Conservation (phyloP, 2,797 vertebrate species). For the Hozukius guyotensis region DNA sequence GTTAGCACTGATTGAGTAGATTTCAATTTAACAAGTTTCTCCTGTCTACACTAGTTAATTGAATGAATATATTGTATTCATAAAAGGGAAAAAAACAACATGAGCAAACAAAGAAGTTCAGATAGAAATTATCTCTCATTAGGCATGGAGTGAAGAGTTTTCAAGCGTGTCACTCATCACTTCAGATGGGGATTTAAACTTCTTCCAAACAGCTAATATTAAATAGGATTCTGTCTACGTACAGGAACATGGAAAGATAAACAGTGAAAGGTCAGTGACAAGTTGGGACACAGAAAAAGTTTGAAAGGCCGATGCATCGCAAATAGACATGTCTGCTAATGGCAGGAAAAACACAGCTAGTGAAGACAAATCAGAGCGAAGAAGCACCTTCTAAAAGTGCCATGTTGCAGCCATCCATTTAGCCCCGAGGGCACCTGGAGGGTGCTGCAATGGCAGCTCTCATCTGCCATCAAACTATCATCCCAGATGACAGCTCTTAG, state of each 20-base stretch:
- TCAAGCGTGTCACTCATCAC: conserved; percentile 29
- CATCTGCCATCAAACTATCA: conserved; percentile 76
- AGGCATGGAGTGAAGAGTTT: conserved; percentile 16
- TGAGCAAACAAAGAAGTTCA: conserved; percentile 38
- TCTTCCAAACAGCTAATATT: not conserved
- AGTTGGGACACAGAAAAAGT: conserved; percentile 8
- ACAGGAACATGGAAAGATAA: not conserved
- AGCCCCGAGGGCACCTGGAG: conserved; percentile 86
- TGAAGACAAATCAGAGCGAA: conserved; percentile 66
- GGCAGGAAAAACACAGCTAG: conserved; percentile 56
- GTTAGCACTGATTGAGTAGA: conserved; percentile 73
- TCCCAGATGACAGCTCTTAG: conserved; percentile 68
- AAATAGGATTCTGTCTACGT: not conserved
- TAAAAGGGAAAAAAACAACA: conserved; percentile 42
- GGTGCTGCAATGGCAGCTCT: conserved; percentile 81
- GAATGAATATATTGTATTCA: conserved; percentile 52
- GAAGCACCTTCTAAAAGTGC: conserved; percentile 66
- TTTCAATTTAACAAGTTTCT: conserved; percentile 65
- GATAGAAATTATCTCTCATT: conserved; percentile 31
- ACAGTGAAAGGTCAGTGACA: not conserved
- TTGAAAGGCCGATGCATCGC: conserved; percentile 2
- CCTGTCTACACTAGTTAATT: conserved; percentile 50
- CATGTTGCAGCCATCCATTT: conserved; percentile 72
- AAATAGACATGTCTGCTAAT: conserved; percentile 54
- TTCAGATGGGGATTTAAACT: conserved; percentile 2